Evolutionary conservation across 2,888 invertebrate genomes (phyloP).

Genomic region (Watsonalla binaria): DNA sequence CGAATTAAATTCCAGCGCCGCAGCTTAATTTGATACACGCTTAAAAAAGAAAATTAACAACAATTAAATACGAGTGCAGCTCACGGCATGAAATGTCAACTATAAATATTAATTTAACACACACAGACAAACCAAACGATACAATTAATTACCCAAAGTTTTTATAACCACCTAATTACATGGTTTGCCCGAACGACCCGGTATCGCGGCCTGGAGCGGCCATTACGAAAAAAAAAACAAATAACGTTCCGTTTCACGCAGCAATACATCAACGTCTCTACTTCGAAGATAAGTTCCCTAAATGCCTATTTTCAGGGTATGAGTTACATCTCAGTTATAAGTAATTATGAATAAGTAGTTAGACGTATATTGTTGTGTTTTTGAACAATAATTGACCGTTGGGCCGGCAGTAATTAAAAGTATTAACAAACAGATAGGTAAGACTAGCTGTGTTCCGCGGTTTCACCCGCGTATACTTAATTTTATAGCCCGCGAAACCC

Average conservation of each 20-base stretch:
- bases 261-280: conserved; percentile 65
- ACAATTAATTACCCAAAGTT: conserved; percentile 70
- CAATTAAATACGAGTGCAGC: conserved; percentile 42
- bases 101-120: conserved; percentile 69
- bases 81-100: conserved; percentile 62
- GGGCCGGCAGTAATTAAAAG: conserved; percentile 57
- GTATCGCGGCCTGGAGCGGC: conserved; percentile 34
- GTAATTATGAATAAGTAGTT: conserved; percentile 74
- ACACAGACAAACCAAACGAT: conserved; percentile 42
- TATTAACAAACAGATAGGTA: conserved; percentile 66
- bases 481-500: too few species aligned
- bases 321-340: conserved; percentile 73
- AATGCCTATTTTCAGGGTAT: conserved; percentile 66
- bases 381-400: conserved; percentile 66
- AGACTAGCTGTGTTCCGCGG: too few species aligned
- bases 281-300: conserved; percentile 56
- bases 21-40: conserved; percentile 1
- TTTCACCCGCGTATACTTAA: too few species aligned
- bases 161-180: conserved; percentile 69
- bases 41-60: conserved; percentile 1
- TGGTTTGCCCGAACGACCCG: conserved; percentile 46
- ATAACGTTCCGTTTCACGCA: conserved; percentile 48
- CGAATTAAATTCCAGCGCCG: neutral
- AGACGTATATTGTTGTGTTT: conserved; percentile 53
- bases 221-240: conserved; percentile 39